Evolutionary conservation across 2,888 invertebrate genomes (phyloP), one percentile per base, ranked within the genome.

Genomic region (Acanthosepion esculentum): DNA sequence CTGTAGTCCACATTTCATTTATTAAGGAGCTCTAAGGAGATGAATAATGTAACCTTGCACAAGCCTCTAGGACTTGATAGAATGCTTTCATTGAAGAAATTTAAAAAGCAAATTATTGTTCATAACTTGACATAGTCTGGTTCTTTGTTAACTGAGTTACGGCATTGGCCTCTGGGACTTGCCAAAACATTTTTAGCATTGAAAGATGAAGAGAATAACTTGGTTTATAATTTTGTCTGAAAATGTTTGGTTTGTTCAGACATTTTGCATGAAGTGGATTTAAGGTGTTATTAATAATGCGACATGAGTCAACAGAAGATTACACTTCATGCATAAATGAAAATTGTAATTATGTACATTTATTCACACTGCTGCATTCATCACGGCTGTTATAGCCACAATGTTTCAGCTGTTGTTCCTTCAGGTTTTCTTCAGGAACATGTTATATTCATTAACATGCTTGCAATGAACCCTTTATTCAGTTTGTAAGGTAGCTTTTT

Each of bases 21-120:
- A n/a, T 78, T n/a, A 78, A 78, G 78, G 78, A 78, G 78, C n/a
- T 78, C n/a, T 33, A n/a, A 78, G 78, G n/a, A 78, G 78, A 78
- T 78, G 15, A n/a, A n/a, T 78, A n/a, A 50, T 29, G n/a, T 78
- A 78, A 78, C 78, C 18, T 78, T 78, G n/a, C 78, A n/a, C 15
- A 78, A 78, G 33, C 78, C 78, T 78, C 15, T n/a, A n/a, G n/a
- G 78, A n/a, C 3, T 15, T 78, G n/a, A 78, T n/a, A 10, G 78
- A 29, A 78, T n/a, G 78, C 78, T n/a, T n/a, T 78, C 29, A 78
- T 18, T n/a, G 78, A 78, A 78, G 78, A 78, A 78, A 64, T 64
- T 7, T 6, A 64, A 64, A 29, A 64, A 64, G 12, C 26, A 29
- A 78, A 15, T 78, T 29, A 8, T 6, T 29, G n/a, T 59, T 59